Percentiles rank a stretch among this genome's conserved stretches.
Evolutionary conservation across 1,140 invertebrate genomes (phyloP).

Genomic region (Pteromalus puparum): DNA sequence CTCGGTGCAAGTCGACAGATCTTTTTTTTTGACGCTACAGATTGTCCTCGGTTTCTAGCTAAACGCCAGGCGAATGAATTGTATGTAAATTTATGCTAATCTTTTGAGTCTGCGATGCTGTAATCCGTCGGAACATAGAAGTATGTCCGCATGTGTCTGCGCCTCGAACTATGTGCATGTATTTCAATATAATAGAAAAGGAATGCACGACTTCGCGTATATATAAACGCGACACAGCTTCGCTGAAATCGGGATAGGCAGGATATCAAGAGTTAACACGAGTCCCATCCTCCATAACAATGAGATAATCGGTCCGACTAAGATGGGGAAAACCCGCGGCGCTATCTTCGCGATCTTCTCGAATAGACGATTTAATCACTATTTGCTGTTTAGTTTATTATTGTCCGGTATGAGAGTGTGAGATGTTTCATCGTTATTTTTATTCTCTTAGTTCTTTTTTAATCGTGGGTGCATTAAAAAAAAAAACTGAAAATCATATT

Average conservation of each 20-base stretch:
- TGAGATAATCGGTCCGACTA: constrained; percentile 10
- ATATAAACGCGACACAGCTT: constrained; percentile 1
- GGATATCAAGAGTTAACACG: neutral
- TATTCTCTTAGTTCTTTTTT: neutral
- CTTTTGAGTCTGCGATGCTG: constrained; percentile 24
- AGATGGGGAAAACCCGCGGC: neutral
- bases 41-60: neutral
- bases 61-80: constrained; percentile 31
- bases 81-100: constrained; percentile 59
- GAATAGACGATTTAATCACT: constrained; percentile 12
- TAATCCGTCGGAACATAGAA: constrained; percentile 25
- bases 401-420: neutral
- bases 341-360: neutral
- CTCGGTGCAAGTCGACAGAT: constrained; percentile 2
- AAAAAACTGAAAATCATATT: no score
- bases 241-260: neutral
- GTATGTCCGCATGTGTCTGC: neutral
- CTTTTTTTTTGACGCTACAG: neutral
- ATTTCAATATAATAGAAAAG: neutral
- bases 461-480: no score
- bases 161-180: neutral
- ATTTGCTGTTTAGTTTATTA: neutral
- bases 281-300: neutral
- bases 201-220: neutral
- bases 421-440: constrained; percentile 15